phyloP scores from a whole-genome alignment of 2,797 vertebrate genomes.

The Catharus ustulatus region DNA sequence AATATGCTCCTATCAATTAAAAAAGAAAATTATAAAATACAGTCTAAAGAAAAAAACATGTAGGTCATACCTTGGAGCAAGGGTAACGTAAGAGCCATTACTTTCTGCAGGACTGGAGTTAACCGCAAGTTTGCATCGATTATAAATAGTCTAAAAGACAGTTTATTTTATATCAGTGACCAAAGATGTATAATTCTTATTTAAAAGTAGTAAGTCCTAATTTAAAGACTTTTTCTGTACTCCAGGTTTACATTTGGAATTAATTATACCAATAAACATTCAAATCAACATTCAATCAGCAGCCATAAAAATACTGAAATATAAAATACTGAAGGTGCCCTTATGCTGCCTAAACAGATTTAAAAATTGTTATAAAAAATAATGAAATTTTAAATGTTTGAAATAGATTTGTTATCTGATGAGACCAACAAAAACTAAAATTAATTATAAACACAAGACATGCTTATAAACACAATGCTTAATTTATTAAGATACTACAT shows the following conservation, averaged over 20 bases:
- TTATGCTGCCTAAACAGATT: background rate
- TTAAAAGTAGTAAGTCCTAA: background rate
- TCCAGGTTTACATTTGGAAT: background rate
- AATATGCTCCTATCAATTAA: background rate
- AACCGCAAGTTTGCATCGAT: slow-evolving; percentile 76
- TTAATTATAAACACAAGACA: background rate
- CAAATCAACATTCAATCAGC: background rate
- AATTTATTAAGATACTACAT: background rate
- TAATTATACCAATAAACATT: background rate
- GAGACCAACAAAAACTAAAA: background rate
- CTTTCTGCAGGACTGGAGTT: slow-evolving; percentile 76
- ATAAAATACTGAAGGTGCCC: background rate
- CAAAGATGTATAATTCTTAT: background rate
- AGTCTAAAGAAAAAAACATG: background rate
- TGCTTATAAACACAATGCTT: background rate
- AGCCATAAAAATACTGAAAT: background rate
- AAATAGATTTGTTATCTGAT: background rate
- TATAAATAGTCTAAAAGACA: slow-evolving; percentile 81
- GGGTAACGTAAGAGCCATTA: slow-evolving; percentile 43
- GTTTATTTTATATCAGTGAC: slow-evolving; percentile 5
- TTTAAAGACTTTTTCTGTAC: background rate
- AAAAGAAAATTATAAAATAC: background rate
- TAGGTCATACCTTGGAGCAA: slow-evolving; percentile 65
- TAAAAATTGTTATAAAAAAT: background rate
- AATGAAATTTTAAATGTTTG: background rate